Conservation (phyloP, 1,140 invertebrate genomes). For the Polyergus mexicanus region DNA sequence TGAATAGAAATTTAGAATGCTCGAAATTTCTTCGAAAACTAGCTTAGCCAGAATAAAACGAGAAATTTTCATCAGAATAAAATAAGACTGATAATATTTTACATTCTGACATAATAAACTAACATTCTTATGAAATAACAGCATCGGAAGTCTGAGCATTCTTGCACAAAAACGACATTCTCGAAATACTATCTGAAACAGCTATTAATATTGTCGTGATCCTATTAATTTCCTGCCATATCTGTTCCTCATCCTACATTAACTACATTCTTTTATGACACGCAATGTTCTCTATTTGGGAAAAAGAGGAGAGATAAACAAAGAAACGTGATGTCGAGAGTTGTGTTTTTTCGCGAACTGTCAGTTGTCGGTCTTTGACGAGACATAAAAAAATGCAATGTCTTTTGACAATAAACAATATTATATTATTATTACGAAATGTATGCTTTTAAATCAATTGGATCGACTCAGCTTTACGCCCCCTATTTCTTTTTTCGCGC, state of each 20-base stretch:
- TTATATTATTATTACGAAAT: not conserved
- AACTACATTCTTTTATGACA: conserved; percentile 20
- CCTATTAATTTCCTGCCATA: conserved; percentile 57
- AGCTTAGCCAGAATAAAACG: not conserved
- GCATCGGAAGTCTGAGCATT: not conserved
- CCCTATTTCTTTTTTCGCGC: not conserved
- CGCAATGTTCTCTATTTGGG: not conserved
- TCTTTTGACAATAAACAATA: not conserved
- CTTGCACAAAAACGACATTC: conserved; percentile 30
- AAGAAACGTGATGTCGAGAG: conserved; percentile 25
- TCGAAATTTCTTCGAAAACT: conserved; percentile 10
- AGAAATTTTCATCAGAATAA: conserved; percentile 7
- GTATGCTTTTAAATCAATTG: not conserved
- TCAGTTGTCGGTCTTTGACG: not conserved
- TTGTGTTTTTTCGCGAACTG: not conserved
- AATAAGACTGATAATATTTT: conserved; percentile 30
- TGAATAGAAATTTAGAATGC: not conserved
- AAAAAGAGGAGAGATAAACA: not conserved
- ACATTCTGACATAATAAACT: conserved; percentile 31
- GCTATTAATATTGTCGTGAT: conserved; percentile 60
- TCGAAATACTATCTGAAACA: conserved; percentile 47
- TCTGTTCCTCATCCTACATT: conserved; percentile 41
- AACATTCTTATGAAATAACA: conserved; percentile 16
- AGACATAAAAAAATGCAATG: not conserved
- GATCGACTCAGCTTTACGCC: not conserved